Evolutionary conservation across 37 sponge, comb jelly and placozoan species (phyloP).

Genomic region (Bolinopsis microptera): DNA sequence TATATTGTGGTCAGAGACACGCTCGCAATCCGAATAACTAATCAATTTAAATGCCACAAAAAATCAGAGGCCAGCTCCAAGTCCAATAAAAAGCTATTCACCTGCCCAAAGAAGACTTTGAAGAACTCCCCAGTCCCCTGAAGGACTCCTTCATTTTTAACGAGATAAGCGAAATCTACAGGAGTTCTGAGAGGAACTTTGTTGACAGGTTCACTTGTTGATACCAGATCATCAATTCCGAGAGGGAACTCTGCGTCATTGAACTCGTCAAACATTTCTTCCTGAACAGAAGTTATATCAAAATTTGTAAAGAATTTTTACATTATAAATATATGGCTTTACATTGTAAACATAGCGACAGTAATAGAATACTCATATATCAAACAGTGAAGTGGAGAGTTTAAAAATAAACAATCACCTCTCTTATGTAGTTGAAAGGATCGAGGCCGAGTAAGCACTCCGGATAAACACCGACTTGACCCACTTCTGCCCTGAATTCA

Average conservation of each 20-base stretch:
- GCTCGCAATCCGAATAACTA: not conserved
- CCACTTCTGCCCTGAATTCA: not conserved
- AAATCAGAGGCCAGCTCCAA: not conserved
- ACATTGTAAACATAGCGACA: too few relatives aligned
- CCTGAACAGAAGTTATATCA: too few relatives aligned
- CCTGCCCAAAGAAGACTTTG: constrained; percentile 21
- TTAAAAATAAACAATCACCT: too few relatives aligned
- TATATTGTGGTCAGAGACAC: not conserved
- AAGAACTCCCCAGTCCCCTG: not conserved
- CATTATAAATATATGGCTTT: too few relatives aligned
- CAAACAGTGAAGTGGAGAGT: too few relatives aligned
- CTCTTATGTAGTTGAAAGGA: constrained; percentile 51
- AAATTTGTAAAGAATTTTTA: too few relatives aligned
- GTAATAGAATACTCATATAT: too few relatives aligned
- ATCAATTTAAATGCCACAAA: not conserved
- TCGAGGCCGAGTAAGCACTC: not conserved
- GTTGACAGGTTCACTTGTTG: not conserved
- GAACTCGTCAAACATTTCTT: not conserved
- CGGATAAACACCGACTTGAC: too few relatives aligned
- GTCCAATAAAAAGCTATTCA: too few relatives aligned
- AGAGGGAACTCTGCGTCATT: not conserved
- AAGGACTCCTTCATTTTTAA: constrained; percentile 1
- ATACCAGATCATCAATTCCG: not conserved
- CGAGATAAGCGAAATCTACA: not conserved
- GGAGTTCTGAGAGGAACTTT: constrained; percentile 45